Conservation (phyloP, 2,797 vertebrate species). For the Taenioides sp. region DNA sequence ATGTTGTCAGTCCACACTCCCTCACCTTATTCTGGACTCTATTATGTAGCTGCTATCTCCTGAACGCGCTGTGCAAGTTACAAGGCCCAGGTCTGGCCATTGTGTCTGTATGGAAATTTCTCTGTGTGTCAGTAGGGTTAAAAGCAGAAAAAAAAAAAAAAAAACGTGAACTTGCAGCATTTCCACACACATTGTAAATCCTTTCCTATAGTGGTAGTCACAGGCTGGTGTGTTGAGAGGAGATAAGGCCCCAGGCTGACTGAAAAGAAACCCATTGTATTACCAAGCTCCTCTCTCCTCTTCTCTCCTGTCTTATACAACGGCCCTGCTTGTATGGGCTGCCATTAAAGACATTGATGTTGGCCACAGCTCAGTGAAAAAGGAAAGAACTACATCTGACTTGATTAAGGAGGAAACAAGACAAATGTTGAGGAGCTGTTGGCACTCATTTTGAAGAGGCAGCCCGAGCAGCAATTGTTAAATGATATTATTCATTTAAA, state of each 20-base stretch:
- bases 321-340: conserved; percentile 49
- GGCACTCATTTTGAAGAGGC: background rate
- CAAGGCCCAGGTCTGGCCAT: conserved; percentile 50
- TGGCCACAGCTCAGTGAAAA: conserved; percentile 37
- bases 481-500: background rate
- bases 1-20: conserved; percentile 35
- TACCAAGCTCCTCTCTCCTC: conserved; percentile 52
- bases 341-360: conserved; percentile 55
- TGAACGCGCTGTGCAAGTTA: conserved; percentile 58
- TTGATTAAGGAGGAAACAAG: conserved; percentile 44
- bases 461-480: background rate
- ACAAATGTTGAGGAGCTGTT: conserved; percentile 19
- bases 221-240: conserved; percentile 75
- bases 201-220: conserved; percentile 74
- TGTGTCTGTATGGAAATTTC: conserved; percentile 62
- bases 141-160: conserved; percentile 42
- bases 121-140: conserved; percentile 32
- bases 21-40: conserved; percentile 32
- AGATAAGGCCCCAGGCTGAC: conserved; percentile 77
- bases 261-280: conserved; percentile 77
- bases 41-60: conserved; percentile 64
- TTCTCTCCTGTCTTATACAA: conserved; percentile 46
- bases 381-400: conserved; percentile 34
- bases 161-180: conserved; percentile 60
- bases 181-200: conserved; percentile 78